Conservation (phyloP, 2,113 vertebrate genomes). For the Caranx ignobilis region DNA sequence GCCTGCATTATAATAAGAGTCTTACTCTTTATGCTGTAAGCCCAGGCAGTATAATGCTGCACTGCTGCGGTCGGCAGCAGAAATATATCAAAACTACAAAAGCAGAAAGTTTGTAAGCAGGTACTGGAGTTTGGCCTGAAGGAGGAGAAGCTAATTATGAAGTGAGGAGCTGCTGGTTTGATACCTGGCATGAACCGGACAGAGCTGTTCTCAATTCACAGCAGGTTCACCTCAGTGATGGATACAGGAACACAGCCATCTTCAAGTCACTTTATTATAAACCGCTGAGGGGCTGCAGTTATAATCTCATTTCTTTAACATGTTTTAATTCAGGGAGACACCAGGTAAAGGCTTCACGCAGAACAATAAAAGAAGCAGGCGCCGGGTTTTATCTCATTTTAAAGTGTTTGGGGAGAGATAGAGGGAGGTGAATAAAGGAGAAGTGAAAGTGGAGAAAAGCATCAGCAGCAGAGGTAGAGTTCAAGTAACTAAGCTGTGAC, state of each 20-base stretch:
- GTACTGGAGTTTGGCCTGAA: conserved; percentile 38
- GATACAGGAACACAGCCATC: neutral
- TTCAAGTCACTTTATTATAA: conserved; percentile 17
- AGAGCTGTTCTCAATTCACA: conserved; percentile 15
- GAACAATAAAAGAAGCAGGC: neutral
- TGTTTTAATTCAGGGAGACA: conserved; percentile 7
- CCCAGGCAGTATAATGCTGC: conserved; percentile 16
- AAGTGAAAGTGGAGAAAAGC: neutral
- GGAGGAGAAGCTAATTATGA: conserved; percentile 48
- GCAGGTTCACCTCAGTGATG: neutral
- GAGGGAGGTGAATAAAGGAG: neutral
- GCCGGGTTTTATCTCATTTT: neutral
- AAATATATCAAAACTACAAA: conserved; percentile 51
- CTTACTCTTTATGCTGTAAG: conserved; percentile 39
- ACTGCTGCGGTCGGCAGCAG: conserved; percentile 30
- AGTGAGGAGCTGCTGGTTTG: conserved; percentile 34
- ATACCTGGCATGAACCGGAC: conserved; percentile 29
- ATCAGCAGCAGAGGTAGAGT: neutral
- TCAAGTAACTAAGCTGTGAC: neutral
- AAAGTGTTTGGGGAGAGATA: neutral
- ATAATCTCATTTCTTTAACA: neutral
- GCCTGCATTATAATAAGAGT: conserved; percentile 54
- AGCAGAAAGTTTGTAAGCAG: conserved; percentile 41
- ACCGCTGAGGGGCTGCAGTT: neutral
- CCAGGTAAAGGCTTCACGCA: neutral